Base-by-base conservation (phyloP, 2,797 vertebrate genomes). In the Anisognathus igniventris region DNA sequence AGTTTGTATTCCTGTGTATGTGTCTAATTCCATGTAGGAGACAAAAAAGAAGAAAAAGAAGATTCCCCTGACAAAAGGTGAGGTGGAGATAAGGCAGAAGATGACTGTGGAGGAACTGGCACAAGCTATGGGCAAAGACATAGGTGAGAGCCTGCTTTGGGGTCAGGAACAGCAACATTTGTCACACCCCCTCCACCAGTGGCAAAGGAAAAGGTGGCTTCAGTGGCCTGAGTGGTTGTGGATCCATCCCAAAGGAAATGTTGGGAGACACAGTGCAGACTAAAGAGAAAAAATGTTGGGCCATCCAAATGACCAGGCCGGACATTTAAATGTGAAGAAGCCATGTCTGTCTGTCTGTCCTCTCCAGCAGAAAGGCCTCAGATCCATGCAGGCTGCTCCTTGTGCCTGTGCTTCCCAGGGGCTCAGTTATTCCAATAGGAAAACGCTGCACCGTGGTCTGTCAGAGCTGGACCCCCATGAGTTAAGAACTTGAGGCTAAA, bases 21-120 rank as follows among this genome's bases (percentile, higher is more conserved):
- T 94, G 39, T 95, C 74, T 92, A 15, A 94, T 85, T 95, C 78
- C 95, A 78, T 84, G 72, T 64, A 98, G 98, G 97, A 97, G 84
- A 94, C 96, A 81, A 97, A 90, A 94, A 92, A 74, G 51, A 70
- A 62, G 82, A 98, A 96, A 90, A 86, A 88, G 90, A 98, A 97
- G 72, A 28, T 96, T n/a, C 81, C 75, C 6, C 82, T 94, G 53
- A 53, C 58, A 3, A 98, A 98, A 93, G 98, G 98, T 88, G 98
- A 98, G 86, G 98, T 99, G 92, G 98, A 99, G 92, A 99, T 99
- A 84, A 98, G 85, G 92, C 96, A 96, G 86, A 96, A 94, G 78
- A 99, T 99, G 98, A 99, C 98, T 3, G 88, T 97, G 72, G 95
- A 97, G 35, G 98, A 98, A 1, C 98, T 99, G n/a, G 99, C 99